Conservation (phyloP, 2,797 vertebrate genomes). For the Streptopelia turtur region DNA sequence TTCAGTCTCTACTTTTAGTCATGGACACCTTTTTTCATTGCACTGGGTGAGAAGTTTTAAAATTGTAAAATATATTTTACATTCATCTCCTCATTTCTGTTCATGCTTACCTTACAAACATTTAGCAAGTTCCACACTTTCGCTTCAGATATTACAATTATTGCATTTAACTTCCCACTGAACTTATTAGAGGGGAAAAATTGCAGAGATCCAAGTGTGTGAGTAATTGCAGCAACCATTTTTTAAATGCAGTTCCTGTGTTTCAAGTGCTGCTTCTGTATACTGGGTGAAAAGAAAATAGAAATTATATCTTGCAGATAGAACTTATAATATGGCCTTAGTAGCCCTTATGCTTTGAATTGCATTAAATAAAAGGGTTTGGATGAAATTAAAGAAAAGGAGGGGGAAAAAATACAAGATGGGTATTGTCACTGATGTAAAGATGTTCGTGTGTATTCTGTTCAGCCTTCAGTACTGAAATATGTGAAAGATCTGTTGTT, state of each 20-base stretch:
- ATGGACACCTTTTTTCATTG: background rate
- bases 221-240: background rate
- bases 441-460: background rate
- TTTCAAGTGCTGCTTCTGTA: background rate
- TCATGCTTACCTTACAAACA: background rate
- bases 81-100: background rate
- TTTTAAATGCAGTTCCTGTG: background rate
- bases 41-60: background rate
- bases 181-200: background rate
- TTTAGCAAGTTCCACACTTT: background rate
- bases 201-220: background rate
- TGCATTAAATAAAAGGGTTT: background rate
- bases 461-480: background rate
- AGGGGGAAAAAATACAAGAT: background rate
- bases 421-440: background rate
- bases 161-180: background rate
- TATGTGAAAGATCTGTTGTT: background rate
- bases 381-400: background rate
- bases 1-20: background rate
- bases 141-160: background rate
- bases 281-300: background rate
- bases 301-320: background rate
- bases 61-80: background rate
- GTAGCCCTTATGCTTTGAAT: background rate
- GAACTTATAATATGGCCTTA: background rate